Conservation (phyloP, 2,888 invertebrate species). For the Acronicta psi region DNA sequence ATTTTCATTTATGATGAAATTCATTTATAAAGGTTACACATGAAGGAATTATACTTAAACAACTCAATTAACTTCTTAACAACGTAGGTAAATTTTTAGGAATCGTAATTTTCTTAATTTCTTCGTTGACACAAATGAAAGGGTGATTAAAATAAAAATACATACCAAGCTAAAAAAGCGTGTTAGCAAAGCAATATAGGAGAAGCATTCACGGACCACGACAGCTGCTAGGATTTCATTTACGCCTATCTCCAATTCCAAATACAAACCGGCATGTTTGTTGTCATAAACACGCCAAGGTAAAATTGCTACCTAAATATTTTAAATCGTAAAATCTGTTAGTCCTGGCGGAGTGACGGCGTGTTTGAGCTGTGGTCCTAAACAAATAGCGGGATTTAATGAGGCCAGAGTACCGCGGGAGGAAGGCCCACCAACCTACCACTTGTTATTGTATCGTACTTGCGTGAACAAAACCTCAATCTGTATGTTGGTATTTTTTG, state of each 20-base stretch:
- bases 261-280: conserved; percentile 77
- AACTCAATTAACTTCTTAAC: too few species aligned
- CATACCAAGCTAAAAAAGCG: too few species aligned
- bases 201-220: conserved; percentile 10
- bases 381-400: conserved; percentile 86
- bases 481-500: conserved; percentile 24
- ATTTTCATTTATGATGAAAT: too few species aligned
- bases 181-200: neutral
- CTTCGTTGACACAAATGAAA: too few species aligned
- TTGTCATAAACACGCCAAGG: conserved; percentile 78
- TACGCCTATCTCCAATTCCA: conserved; percentile 49
- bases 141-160: too few species aligned
- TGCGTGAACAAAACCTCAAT: conserved; percentile 42
- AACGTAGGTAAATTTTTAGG: too few species aligned
- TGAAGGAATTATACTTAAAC: too few species aligned
- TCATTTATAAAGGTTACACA: too few species aligned
- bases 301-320: conserved; percentile 82
- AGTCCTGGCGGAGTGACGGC: conserved; percentile 78
- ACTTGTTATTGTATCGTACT: conserved; percentile 55
- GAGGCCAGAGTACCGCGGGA: conserved; percentile 71
- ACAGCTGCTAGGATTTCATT: conserved; percentile 39
- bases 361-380: conserved; percentile 84
- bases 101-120: too few species aligned
- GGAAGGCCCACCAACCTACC: conserved; percentile 39
- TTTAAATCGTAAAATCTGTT: conserved; percentile 85